Evolutionary conservation across 1,140 invertebrate species (phyloP).

Genomic region (Condylostylus longicornis): DNA sequence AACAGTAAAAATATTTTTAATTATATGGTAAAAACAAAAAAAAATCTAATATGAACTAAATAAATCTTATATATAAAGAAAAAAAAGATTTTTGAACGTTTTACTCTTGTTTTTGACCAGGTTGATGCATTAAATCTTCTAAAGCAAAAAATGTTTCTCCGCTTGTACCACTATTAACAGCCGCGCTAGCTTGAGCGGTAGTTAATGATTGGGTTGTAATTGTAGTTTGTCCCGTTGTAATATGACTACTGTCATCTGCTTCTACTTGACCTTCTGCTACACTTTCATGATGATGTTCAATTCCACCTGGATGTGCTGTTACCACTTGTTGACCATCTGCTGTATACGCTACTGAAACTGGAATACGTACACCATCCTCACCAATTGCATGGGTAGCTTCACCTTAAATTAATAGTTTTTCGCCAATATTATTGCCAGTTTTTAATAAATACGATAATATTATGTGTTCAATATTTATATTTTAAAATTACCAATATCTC

Average conservation of each 20-base stretch:
- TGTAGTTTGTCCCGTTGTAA: constrained; percentile 10
- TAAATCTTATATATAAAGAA: too few relatives aligned
- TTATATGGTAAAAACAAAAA: too few relatives aligned
- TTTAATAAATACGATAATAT: too few relatives aligned
- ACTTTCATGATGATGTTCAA: constrained; percentile 15
- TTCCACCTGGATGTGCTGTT: constrained; percentile 8
- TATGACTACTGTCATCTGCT: constrained; percentile 7
- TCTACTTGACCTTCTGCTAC: constrained; percentile 4
- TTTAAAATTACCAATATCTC: too few relatives aligned
- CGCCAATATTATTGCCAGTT: too few relatives aligned
- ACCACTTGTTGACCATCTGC: constrained; percentile 26
- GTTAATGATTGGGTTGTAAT: background rate
- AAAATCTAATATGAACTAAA: too few relatives aligned
- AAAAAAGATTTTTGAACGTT: too few relatives aligned
- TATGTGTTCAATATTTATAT: too few relatives aligned
- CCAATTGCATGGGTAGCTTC: constrained; percentile 29
- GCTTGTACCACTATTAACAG: constrained; percentile 19
- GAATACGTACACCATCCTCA: constrained; percentile 30
- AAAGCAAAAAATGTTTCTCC: constrained; percentile 22
- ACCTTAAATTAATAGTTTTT: too few relatives aligned
- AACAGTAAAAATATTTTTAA: too few relatives aligned
- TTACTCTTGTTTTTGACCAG: constrained; percentile 10
- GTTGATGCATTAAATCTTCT: constrained; percentile 20
- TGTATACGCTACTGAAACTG: constrained; percentile 29
- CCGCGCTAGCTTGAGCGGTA: background rate